Percentiles rank a stretch among this genome's conserved stretches.
phyloP scores from a whole-genome alignment of 1,140 invertebrate genomes.

The Tenebrio molitor region DNA sequence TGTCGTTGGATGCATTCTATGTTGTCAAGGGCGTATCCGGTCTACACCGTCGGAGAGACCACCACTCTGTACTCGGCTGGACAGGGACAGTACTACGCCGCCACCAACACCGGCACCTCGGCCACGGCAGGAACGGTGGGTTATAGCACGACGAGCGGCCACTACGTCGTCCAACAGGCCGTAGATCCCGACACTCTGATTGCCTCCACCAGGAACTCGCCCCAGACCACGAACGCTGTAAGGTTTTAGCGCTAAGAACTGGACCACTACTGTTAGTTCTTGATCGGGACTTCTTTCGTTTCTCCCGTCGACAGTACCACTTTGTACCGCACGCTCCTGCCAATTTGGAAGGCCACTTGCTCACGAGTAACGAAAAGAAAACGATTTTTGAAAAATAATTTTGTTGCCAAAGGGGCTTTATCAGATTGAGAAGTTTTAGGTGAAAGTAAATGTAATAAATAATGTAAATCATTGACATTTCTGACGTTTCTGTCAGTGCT shows the following conservation, averaged over 20 bases:
- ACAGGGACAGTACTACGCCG: slow-evolving; percentile 75
- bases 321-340: too few relatives aligned
- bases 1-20: not conserved
- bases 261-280: too few relatives aligned
- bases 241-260: slow-evolving; percentile 57
- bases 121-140: slow-evolving; percentile 74
- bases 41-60: slow-evolving; percentile 85
- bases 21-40: slow-evolving; percentile 81
- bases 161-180: slow-evolving; percentile 73
- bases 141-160: slow-evolving; percentile 70
- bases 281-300: not conserved
- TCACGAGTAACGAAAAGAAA: too few relatives aligned
- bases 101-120: slow-evolving; percentile 70
- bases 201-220: slow-evolving; percentile 70
- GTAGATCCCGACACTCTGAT: slow-evolving; percentile 70
- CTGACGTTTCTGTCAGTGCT: too few relatives aligned
- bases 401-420: too few relatives aligned
- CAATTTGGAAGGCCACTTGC: too few relatives aligned
- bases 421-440: too few relatives aligned
- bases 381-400: too few relatives aligned
- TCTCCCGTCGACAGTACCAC: too few relatives aligned
- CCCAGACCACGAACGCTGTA: slow-evolving; percentile 78
- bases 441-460: too few relatives aligned
- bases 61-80: slow-evolving; percentile 80
- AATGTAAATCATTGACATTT: too few relatives aligned